phyloP scores from a whole-genome alignment of 1,140 invertebrate species.

The Popillia japonica region DNA sequence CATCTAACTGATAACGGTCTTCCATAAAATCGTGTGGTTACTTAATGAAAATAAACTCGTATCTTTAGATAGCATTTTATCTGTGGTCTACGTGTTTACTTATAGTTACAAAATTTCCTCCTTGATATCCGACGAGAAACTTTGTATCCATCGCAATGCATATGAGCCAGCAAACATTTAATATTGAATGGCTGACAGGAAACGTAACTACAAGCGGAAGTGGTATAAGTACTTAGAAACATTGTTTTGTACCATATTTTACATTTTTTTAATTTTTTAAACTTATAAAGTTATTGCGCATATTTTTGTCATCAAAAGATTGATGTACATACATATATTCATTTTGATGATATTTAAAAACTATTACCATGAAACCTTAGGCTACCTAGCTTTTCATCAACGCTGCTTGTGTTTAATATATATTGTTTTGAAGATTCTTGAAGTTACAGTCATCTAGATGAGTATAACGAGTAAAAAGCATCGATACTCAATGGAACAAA shows the following conservation, averaged over 20 bases:
- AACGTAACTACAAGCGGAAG: not conserved
- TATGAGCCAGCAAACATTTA: not conserved
- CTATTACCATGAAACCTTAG: no score
- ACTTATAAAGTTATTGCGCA: not conserved
- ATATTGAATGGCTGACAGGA: not conserved
- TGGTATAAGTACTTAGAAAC: not conserved
- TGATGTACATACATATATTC: no score
- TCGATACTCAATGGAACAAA: no score
- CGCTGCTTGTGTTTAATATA: no score
- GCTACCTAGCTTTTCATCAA: no score
- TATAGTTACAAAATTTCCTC: conserved; percentile 17
- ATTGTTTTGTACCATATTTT: not conserved
- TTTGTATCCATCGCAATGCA: not conserved
- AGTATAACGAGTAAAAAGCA: no score
- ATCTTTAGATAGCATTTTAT: not conserved
- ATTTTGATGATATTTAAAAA: no score
- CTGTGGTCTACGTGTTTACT: conserved; percentile 28
- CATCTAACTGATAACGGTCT: no score
- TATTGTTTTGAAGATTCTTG: no score
- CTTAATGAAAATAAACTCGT: not conserved
- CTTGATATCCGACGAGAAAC: not conserved
- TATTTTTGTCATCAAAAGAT: no score
- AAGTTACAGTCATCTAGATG: no score
- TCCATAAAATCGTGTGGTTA: not conserved
- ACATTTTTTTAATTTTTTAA: not conserved